Evolutionary conservation across 1,140 invertebrate genomes (phyloP).

Genomic region (Ooceraea biroi): DNA sequence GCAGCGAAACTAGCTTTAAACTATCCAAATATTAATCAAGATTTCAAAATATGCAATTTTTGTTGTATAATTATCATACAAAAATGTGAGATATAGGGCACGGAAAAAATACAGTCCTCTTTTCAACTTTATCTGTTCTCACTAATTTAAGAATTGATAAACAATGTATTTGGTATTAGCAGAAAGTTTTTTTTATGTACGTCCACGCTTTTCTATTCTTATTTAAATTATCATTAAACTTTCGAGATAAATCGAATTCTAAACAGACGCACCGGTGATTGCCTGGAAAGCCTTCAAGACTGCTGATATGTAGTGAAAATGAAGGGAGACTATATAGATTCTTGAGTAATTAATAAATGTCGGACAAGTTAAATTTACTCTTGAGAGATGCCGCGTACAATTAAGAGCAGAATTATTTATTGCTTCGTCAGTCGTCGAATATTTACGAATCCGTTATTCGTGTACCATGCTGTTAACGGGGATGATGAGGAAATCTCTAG

Average conservation of each 20-base stretch:
- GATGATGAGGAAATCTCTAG: not conserved
- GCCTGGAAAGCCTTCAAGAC: conserved; percentile 22
- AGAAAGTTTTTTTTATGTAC: conserved; percentile 9
- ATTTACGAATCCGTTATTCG: not conserved
- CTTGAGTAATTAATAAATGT: conserved; percentile 18
- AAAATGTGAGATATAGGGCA: no score
- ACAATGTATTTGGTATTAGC: not conserved
- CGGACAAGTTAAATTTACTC: not conserved
- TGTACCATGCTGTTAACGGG: not conserved
- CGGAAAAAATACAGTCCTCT: no score
- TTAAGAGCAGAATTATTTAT: conserved; percentile 32
- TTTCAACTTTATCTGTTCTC: not conserved
- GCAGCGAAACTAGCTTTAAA: conserved; percentile 9
- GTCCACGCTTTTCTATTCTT: not conserved
- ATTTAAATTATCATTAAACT: conserved; percentile 30
- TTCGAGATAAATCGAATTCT: conserved; percentile 43
- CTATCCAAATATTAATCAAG: conserved; percentile 16
- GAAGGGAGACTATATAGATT: not conserved
- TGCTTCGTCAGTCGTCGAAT: not conserved
- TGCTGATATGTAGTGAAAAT: conserved; percentile 25
- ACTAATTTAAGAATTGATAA: not conserved
- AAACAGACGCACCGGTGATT: conserved; percentile 34
- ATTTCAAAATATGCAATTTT: conserved; percentile 1
- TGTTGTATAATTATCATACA: not conserved
- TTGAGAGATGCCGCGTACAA: not conserved